Conservation (phyloP, 2,797 vertebrate species). For the Myotis vivesi region DNA sequence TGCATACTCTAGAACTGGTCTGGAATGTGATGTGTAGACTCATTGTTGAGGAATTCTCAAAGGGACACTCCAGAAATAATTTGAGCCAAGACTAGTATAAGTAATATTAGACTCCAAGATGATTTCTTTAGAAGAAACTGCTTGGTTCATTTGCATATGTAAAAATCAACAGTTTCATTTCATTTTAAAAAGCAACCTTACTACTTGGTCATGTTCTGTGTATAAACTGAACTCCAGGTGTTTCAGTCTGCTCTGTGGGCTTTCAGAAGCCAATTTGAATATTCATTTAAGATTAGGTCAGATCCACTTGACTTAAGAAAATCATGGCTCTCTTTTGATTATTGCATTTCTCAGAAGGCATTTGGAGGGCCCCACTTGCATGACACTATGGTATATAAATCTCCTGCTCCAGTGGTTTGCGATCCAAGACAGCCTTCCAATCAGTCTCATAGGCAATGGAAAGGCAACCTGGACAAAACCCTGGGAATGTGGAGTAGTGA, state of each 20-base stretch:
- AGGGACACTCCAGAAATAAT: neutral
- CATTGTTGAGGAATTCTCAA: neutral
- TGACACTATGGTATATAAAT: neutral
- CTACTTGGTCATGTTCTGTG: neutral
- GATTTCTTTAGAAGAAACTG: neutral
- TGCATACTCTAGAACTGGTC: neutral
- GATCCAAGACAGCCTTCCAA: neutral
- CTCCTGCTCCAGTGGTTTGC: neutral
- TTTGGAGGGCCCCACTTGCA: neutral
- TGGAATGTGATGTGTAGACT: neutral
- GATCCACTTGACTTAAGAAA: neutral
- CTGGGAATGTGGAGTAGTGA: neutral
- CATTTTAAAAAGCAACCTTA: neutral
- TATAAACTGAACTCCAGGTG: neutral
- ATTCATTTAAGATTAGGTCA: neutral
- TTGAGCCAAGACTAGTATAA: neutral
- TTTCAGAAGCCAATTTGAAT: neutral
- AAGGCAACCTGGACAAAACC: neutral
- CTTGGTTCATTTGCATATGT: neutral
- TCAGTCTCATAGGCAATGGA: neutral
- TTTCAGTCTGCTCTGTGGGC: neutral
- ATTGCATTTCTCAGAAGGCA: neutral
- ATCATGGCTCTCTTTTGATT: neutral
- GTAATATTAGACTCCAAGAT: neutral
- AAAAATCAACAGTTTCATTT: neutral